Evolutionary conservation across 2,888 invertebrate genomes (phyloP), one percentile per base, ranked within the genome.

Genomic region (Lypha dubia): DNA sequence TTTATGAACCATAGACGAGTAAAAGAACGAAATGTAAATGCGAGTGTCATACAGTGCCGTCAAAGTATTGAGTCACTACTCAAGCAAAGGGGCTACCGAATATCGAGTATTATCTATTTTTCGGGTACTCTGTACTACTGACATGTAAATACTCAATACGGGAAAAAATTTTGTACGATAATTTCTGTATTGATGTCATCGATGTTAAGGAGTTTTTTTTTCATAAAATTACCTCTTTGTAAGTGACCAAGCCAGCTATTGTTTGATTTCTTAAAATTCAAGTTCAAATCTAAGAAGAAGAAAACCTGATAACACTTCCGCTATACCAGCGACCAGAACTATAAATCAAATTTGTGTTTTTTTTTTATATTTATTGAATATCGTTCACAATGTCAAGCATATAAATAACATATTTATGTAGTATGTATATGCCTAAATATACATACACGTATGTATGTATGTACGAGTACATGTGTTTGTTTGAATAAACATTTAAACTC

Each of bases 281-380:
- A 58, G 58, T 58, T 58, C 35, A 58, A 35, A 28, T 1, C 11
- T 11, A 58, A 58, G 24, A 1, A n/a, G n/a, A n/a, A n/a, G 3
- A 44, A 49, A 58, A 58, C 58, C 58, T 58, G 58, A 58, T 58
- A 58, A 35, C 28, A 58, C 17, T n/a, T 58, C 35, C 8, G 58
- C 17, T 35, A 11, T 35, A 58, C 17, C 35, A 17, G 11, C 17
- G 58, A 35, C 58, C 17, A 32, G 4, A 17, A 58, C 58, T 35
- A 58, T 20, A 58, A 58, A 58, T 58, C 58, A 58, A 11, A 58
- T n/a, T 58, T 58, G 5, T 8, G 32, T n/a, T 58, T 35, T 58
- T 58, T n/a, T n/a, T n/a, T n/a, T n/a, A n/a, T n/a, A n/a, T n/a
- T n/a, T 58, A 28, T 35, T 58, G n/a, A 35, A 32, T 11, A 35